phyloP scores from a whole-genome alignment of 2,113 vertebrate genomes.

The Crotalus horridus region DNA sequence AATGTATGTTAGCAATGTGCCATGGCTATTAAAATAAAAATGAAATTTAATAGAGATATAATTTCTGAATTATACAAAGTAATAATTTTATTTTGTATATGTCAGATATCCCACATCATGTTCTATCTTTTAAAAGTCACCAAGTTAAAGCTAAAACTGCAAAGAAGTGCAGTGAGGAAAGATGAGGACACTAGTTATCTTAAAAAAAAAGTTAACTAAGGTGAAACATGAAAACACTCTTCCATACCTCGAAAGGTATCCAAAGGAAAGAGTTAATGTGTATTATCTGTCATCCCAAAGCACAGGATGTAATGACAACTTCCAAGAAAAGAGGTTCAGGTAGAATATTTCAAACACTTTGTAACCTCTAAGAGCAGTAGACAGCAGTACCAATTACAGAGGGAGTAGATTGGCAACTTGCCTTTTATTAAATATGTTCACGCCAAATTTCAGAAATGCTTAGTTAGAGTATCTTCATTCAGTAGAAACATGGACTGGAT shows the following conservation, averaged over 20 bases:
- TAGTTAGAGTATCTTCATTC: neutral
- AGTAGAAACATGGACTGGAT: neutral
- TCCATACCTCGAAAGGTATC: neutral
- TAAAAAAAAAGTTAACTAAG: neutral
- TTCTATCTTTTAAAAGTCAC: neutral
- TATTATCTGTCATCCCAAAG: neutral
- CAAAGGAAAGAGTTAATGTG: neutral
- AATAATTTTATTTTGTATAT: neutral
- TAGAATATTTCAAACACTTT: neutral
- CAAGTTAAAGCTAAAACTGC: neutral
- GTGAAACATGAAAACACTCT: neutral
- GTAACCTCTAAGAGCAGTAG: neutral
- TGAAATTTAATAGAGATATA: neutral
- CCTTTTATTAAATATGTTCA: neutral
- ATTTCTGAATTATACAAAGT: neutral
- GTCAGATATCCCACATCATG: neutral
- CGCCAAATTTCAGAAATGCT: neutral
- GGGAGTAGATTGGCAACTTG: neutral
- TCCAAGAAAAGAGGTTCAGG: neutral
- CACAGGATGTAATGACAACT: neutral
- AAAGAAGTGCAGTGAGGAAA: neutral
- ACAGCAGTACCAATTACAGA: neutral
- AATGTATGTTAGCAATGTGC: neutral
- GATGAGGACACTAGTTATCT: neutral
- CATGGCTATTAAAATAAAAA: neutral